These are phyloP conservation scores for Trichonephila clavipes DNA, from an alignment of 1,140 invertebrate genomes.

Conservation along the genomic window DNA sequence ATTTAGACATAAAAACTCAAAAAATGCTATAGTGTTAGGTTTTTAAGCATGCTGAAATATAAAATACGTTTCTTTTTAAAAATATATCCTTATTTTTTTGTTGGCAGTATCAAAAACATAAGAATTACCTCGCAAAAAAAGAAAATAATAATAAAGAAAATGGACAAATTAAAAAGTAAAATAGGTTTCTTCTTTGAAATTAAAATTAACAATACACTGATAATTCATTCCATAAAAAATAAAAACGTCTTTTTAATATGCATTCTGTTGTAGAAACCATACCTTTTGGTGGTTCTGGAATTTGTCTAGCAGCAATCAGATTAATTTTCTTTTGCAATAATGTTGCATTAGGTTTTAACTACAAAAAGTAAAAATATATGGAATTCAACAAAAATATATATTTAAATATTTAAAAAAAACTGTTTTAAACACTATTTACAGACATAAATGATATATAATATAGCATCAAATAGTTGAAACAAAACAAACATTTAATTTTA, in stretches of 20 bases:
- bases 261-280: not conserved
- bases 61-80: too few species aligned
- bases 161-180: not conserved
- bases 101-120: too few species aligned
- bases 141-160: not conserved
- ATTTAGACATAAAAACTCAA: too few species aligned
- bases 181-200: not conserved
- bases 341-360: slow-evolving; percentile 37
- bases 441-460: too few species aligned
- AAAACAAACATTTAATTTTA: too few species aligned
- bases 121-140: too few species aligned
- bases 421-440: too few species aligned
- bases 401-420: too few species aligned
- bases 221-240: not conserved
- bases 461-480: too few species aligned
- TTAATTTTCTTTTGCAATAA: slow-evolving; percentile 28
- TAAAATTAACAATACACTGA: not conserved
- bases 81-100: too few species aligned
- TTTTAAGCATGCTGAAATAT: too few species aligned
- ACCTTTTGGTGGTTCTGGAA: slow-evolving; percentile 45
- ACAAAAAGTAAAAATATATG: not conserved
- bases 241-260: not conserved
- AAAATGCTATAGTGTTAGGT: too few species aligned
- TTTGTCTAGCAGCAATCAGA: slow-evolving; percentile 45
- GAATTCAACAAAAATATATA: not conserved